Conservation (phyloP, 2,113 vertebrate species). For the Pituophis catenifer region DNA sequence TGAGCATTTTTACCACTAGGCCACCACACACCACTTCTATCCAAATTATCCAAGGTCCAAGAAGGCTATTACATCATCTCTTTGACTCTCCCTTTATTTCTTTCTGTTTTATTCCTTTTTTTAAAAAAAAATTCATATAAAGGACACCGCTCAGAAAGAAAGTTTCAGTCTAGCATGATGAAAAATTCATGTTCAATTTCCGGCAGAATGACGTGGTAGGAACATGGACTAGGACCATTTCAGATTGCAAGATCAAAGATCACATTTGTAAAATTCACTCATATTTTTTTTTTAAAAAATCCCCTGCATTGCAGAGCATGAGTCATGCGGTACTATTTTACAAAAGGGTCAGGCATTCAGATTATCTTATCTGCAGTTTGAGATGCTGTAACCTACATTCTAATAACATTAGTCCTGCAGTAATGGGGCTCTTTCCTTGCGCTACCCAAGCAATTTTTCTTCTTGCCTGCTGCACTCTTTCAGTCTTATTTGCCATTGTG, state of each 20-base stretch:
- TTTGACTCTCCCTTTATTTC: background rate
- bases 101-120: background rate
- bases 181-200: background rate
- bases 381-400: background rate
- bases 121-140: background rate
- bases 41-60: background rate
- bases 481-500: constrained; percentile 1
- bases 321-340: background rate
- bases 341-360: background rate
- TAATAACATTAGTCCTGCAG: background rate
- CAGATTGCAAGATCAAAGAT: background rate
- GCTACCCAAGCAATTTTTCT: background rate
- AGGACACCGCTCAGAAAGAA: background rate
- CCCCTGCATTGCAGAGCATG: background rate
- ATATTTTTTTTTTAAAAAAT: background rate
- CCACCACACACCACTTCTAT: background rate
- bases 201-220: background rate
- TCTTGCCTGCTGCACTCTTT: constrained; percentile 28
- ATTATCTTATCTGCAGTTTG: background rate
- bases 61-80: background rate
- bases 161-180: background rate
- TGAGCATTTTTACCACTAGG: background rate
- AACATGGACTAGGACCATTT: background rate
- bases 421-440: background rate
- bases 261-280: background rate